A percentile compares a stretch with the other conserved stretches of the same genome.
Conservation (phyloP, 2,888 invertebrate species). For the Eupithecia exiguata region DNA sequence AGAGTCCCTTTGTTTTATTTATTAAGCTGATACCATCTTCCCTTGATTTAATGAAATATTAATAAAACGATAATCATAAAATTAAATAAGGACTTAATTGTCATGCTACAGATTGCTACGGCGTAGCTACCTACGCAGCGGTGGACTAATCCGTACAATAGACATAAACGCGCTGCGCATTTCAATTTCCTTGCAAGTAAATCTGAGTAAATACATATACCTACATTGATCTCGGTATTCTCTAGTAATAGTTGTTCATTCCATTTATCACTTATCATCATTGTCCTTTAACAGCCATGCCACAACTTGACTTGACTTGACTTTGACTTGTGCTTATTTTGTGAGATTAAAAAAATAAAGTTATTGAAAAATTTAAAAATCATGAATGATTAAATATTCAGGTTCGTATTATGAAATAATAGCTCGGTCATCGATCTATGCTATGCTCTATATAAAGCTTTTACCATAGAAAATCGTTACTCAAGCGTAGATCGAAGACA, state of each 20-base stretch:
- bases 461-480: no score
- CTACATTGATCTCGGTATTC: background rate
- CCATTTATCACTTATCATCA: no score
- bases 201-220: background rate
- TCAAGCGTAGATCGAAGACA: no score
- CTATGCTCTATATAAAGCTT: no score
- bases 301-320: no score
- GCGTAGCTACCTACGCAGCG: background rate
- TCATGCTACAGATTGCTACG: conserved; percentile 8
- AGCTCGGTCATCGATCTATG: no score
- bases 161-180: conserved; percentile 16
- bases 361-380: no score
- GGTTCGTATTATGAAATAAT: no score
- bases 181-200: background rate
- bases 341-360: no score
- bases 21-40: background rate
- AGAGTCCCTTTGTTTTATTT: background rate
- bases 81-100: background rate
- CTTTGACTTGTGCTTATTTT: no score
- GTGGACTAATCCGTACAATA: background rate
- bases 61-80: background rate
- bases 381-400: no score
- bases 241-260: background rate
- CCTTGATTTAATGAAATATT: background rate
- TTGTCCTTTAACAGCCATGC: no score